Base-by-base conservation (phyloP, 2,113 vertebrate genomes). In the Melanerpes aurifrons region DNA sequence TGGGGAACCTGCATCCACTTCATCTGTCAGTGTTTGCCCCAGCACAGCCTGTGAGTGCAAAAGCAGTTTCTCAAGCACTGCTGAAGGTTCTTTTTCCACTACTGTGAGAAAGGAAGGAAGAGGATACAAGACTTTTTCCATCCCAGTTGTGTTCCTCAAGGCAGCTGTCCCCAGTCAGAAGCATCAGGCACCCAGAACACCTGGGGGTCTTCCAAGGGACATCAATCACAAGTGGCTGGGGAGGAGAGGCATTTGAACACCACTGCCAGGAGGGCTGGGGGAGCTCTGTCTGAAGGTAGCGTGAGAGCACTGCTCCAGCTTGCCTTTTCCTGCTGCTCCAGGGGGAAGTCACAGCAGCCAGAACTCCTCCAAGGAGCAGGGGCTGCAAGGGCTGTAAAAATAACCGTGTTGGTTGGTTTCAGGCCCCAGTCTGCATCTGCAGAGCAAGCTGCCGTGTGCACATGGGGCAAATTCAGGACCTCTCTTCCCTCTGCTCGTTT, bases 391-490 rank as follows among this genome's bases (percentile, higher is more conserved):
- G 17, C 79, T 81, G 71, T 72, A 74, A 86, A 76, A 91, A 25
- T 10, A 82, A 66, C 1, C n/a, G 6, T 6, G 4, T 47, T 80
- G 19, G 32, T 40, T 93, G 82, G 62, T 92, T 91, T 90, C 85
- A 78, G 67, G 79, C 73, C 91, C 67, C 13, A 72, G 57, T 43
- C 76, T 90, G 82, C 75, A 69, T 91, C 93, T 94, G 72, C 67
- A 58, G 6, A 92, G 82, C 61, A 86, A 93, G 64, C 54, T 66
- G 73, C 69, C 90, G 25, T 83, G 83, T 86, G 85, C 82, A 72
- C 32, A 22, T 47, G 69, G 56, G 24, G 24, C 71, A 83, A 88
- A 45, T 77, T 77, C 77, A 91, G 75, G 61, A 19, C 82, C 67
- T 82, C 32, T 67, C 43, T 58, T 87, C 56, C 70, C 57, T 87